Conservation (phyloP, 1,140 invertebrate species). For the Orius laevigatus region DNA sequence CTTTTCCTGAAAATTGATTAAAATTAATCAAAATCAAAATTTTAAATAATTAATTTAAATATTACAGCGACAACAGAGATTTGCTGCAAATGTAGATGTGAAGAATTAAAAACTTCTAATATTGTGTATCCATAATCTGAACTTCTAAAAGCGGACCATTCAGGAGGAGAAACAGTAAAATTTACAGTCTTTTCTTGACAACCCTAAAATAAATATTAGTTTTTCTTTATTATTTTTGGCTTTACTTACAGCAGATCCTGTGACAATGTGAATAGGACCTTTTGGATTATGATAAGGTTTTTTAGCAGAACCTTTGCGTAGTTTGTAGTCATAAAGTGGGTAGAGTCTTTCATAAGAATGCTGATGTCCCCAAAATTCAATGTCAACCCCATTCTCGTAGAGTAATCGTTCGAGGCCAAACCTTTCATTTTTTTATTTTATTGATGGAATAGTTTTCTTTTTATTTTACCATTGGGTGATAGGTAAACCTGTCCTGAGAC, state of each 20-base stretch:
- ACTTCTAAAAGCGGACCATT: conserved; percentile 72
- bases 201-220: conserved; percentile 29
- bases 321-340: conserved; percentile 4
- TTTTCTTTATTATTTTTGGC: conserved; percentile 41
- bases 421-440: conserved; percentile 4
- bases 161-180: conserved; percentile 25
- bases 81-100: conserved; percentile 85
- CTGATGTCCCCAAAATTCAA: conserved; percentile 88
- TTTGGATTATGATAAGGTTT: conserved; percentile 70
- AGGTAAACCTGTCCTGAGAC: conserved; percentile 50
- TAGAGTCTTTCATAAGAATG: conserved; percentile 73
- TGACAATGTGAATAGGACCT: conserved; percentile 83
- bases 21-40: too few species aligned
- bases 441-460: background rate
- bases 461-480: conserved; percentile 7
- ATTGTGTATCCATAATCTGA: conserved; percentile 88
- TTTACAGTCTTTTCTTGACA: conserved; percentile 34
- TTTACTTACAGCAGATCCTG: conserved; percentile 67
- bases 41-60: too few species aligned
- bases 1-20: too few species aligned
- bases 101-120: conserved; percentile 59
- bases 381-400: conserved; percentile 74
- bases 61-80: conserved; percentile 60
- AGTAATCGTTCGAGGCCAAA: conserved; percentile 67
- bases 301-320: conserved; percentile 23